Base-by-base conservation (phyloP, 2,888 invertebrate genomes). In the Julus scandinavius region DNA sequence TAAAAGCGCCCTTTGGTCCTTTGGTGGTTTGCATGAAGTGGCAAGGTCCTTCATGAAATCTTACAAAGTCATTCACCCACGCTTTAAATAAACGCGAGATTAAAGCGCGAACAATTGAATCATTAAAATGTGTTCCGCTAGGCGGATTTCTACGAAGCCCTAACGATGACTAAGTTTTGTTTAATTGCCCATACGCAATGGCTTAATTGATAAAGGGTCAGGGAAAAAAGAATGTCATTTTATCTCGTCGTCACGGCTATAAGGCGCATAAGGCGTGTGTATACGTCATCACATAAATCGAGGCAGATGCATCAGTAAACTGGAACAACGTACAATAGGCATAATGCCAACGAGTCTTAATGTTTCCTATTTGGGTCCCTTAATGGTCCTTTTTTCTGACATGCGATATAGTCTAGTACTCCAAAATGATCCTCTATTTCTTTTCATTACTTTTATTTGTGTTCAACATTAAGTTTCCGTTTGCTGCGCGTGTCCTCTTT, bases 131-230 rank as follows among this genome's bases (percentile, higher is more conserved):
- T 29, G 72, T 72, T 72, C 72, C 72, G 29, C 72, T 72, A 29
- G 72, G 72, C 4, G n/a, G 29, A 29, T n/a, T 41, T 85, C 20
- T 17, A 15, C 41, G 85, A 85, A 85, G 72, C 72, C 72, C 72
- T 72, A 29, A 72, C 50, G 87, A 87, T 87, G 87, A 87, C 87
- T 87, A 87, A 87, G 87, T 50, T 54, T 54, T 50, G 87, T 87
- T 87, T 87, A 87, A 87, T 87, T 87, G 87, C 87, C 87, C 87
- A 87, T 87, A 87, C 50, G 87, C 54, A 54, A 87, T 87, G 58
- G 20, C 58, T 87, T 87, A 87, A 87, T 87, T 87, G 87, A 54
- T 87, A 87, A 45, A 87, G 49, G 87, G 58, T 58, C 87, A 85
- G 17, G 85, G 40, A 1, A 38, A 38, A n/a, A 29, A 40, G 45